Evolutionary conservation across 2,113 vertebrate species (phyloP), one percentile per base, ranked within the genome.

Genomic region (Tupaia chinensis): DNA sequence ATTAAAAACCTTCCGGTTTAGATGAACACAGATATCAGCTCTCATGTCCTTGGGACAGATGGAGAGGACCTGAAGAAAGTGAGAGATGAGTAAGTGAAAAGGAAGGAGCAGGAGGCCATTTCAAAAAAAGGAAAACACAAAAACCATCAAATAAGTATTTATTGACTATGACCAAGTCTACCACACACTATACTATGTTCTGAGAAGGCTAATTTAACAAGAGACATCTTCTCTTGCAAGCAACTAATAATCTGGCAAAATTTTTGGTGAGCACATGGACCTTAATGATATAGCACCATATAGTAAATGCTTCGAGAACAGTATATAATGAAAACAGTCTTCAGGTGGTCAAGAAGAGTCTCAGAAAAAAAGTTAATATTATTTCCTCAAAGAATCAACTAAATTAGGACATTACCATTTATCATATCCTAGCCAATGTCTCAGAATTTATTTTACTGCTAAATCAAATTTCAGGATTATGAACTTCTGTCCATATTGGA

Each of bases 21-120:
- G 99, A 95, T 99, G 99, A 89, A 99, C 99, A 0, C 99, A 99
- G 97, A 99, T 99, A 97, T 99, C 99, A 0, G 99, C 99, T 91
- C 99, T 98, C 99, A 99, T 99, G 98, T 99, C 99, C 97, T 99
- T 99, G 17, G 99, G 99, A 98, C 99, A 99, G 97, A 99, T 99
- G 16, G 99, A 99, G 53, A 99, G 99, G 54, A 99, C 99, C 99
- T 99, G 97, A 86, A 80, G 92, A 61, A 94, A 76, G 68, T 87
- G 85, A 97, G 68, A 93, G 63, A 94, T 44, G 60, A 92, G 16
- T 81, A 76, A 72, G 61, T 94, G 53, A 94, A 66, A 78, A 69
- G 23, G 23, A 60, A 69, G 85, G 63, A 78, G 16, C 70, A 84
- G 92, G 12, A 11, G 22, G 23, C 27, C n/a, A 14, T 73, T 90